These are phyloP conservation scores for Lomographa bimaculata DNA, from an alignment of 2,888 invertebrate genomes.

Conservation along the genomic window DNA sequence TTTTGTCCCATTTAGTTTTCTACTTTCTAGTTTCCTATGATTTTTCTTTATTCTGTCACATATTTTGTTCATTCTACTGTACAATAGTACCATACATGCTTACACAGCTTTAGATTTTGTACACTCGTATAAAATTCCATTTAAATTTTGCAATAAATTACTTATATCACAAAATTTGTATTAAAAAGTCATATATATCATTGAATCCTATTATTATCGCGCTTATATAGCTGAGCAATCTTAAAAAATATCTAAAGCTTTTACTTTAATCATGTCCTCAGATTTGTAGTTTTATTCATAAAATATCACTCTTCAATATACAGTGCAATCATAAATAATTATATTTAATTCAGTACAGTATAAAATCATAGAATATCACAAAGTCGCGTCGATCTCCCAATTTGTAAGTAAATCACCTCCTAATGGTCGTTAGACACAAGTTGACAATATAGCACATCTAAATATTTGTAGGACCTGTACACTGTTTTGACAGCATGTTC, in stretches of 20 bases:
- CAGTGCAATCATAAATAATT: slow-evolving; percentile 11
- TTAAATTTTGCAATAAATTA: slow-evolving; percentile 7
- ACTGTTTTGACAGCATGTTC: slow-evolving; percentile 53
- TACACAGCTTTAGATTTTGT: slow-evolving; percentile 61
- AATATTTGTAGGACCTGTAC: slow-evolving; percentile 25
- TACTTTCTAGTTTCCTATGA: slow-evolving; percentile 36
- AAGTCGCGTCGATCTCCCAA: slow-evolving; percentile 1
- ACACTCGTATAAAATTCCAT: slow-evolving; percentile 23
- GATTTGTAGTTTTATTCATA: slow-evolving; percentile 6
- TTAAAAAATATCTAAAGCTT: slow-evolving; percentile 8
- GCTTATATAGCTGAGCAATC: slow-evolving; percentile 17
- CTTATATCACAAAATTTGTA: slow-evolving; percentile 28
- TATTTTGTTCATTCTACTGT: slow-evolving; percentile 40
- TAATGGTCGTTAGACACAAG: slow-evolving; percentile 6
- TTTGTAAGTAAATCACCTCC: not conserved
- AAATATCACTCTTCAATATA: slow-evolving; percentile 7
- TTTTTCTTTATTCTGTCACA: slow-evolving; percentile 38
- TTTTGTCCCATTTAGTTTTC: slow-evolving; percentile 53
- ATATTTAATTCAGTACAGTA: not conserved
- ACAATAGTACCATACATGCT: slow-evolving; percentile 54
- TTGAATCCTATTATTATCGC: no score
- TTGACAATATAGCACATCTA: slow-evolving; percentile 12
- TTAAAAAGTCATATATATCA: slow-evolving; percentile 29
- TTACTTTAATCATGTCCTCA: slow-evolving; percentile 5
- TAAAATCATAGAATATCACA: not conserved